These are phyloP conservation scores for Petrocephalus sullivani DNA, from an alignment of 2,797 vertebrate genomes.

Conservation along the genomic window DNA sequence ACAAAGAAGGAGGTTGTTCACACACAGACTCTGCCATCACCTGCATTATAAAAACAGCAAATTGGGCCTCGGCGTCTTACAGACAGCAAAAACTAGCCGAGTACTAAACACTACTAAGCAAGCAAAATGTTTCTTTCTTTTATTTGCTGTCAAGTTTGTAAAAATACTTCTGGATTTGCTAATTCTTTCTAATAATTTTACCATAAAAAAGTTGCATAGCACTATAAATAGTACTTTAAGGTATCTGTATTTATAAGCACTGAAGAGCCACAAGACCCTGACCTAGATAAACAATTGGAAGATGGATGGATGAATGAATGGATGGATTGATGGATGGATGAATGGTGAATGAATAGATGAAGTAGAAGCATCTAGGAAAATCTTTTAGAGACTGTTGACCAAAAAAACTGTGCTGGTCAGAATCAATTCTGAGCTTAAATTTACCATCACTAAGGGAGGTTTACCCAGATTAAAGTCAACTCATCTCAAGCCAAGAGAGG, in stretches of 20 bases:
- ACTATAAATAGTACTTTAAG: neutral
- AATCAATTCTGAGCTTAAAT: neutral
- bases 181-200: neutral
- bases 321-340: neutral
- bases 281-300: neutral
- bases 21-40: neutral
- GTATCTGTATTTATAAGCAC: neutral
- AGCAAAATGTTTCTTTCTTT: neutral
- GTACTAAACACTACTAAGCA: neutral
- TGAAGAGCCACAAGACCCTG: neutral
- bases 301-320: neutral
- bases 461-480: neutral
- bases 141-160: neutral
- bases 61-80: neutral
- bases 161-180: neutral
- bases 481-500: constrained; percentile 4
- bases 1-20: neutral
- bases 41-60: neutral
- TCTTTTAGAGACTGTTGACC: neutral
- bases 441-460: neutral
- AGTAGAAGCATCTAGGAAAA: neutral
- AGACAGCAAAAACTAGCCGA: neutral
- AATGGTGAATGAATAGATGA: neutral
- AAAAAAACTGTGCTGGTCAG: neutral
- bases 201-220: neutral